A percentile compares a stretch with the other conserved stretches of the same genome.
Evolutionary conservation across 2,797 vertebrate genomes (phyloP).

Genomic region (Rhodeus uyekii): DNA sequence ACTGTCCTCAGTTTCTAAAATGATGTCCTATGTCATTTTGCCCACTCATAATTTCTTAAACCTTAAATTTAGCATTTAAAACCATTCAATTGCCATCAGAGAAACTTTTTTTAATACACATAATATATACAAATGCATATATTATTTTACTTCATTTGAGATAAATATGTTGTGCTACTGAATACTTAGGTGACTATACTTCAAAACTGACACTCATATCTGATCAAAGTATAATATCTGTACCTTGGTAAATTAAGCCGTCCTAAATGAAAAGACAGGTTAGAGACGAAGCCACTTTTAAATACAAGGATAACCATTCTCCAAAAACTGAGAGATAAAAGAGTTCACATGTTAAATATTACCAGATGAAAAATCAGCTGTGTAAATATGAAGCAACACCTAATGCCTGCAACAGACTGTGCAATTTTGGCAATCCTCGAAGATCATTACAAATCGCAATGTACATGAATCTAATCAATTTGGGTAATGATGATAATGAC

Average conservation of each 20-base stretch:
- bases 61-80: background rate
- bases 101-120: background rate
- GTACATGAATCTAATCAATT: too few relatives aligned
- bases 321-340: background rate
- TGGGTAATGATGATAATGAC: too few relatives aligned
- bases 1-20: background rate
- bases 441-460: too few relatives aligned
- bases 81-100: background rate
- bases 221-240: background rate
- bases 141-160: background rate
- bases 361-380: background rate
- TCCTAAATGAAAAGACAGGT: background rate
- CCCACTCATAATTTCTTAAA: background rate
- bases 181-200: background rate
- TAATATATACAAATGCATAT: background rate
- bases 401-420: too few relatives aligned
- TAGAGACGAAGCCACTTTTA: background rate
- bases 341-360: background rate
- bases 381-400: background rate
- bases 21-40: background rate
- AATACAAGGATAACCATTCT: background rate
- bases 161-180: slow-evolving; percentile 1
- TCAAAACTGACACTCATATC: background rate
- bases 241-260: background rate
- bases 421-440: too few relatives aligned